Conservation (phyloP, 2,888 invertebrate genomes). For the Morpho deidamia region DNA sequence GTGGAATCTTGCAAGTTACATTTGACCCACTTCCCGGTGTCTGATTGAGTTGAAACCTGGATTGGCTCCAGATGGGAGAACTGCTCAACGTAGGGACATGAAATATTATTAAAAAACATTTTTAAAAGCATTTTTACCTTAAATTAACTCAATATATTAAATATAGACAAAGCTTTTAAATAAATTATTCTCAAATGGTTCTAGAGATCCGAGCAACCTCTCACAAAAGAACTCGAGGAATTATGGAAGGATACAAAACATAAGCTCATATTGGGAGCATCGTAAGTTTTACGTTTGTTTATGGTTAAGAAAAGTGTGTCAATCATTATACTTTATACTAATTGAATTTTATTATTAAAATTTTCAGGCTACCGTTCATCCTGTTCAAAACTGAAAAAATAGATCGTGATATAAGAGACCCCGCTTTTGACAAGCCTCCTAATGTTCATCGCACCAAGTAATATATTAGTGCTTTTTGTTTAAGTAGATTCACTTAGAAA, state of each 20-base stretch:
- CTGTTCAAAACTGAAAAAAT: slow-evolving; percentile 64
- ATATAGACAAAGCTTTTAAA: too few species aligned
- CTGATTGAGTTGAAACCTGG: too few species aligned
- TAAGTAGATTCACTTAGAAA: too few species aligned
- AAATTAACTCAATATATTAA: too few species aligned
- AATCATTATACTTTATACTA: not conserved
- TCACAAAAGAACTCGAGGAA: slow-evolving; percentile 57
- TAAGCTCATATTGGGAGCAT: slow-evolving; percentile 64
- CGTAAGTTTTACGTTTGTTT: slow-evolving; percentile 34
- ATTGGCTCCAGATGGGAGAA: too few species aligned
- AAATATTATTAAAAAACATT: too few species aligned
- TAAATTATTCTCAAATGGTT: slow-evolving; percentile 10
- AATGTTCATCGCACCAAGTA: slow-evolving; percentile 47
- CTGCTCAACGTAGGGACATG: too few species aligned
- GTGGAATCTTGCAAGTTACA: too few species aligned
- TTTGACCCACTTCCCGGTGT: too few species aligned
- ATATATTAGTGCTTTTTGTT: slow-evolving; percentile 12
- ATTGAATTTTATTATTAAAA: not conserved
- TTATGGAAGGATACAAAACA: slow-evolving; percentile 61
- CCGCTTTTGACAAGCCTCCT: slow-evolving; percentile 56
- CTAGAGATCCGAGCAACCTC: slow-evolving; percentile 63
- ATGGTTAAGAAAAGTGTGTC: not conserved
- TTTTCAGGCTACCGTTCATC: slow-evolving; percentile 61
- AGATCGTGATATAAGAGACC: slow-evolving; percentile 57
- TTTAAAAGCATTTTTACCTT: too few species aligned